These are phyloP conservation scores for Hirtodrosophila cameraria DNA, from an alignment of 2,888 invertebrate species.

Conservation along the genomic window DNA sequence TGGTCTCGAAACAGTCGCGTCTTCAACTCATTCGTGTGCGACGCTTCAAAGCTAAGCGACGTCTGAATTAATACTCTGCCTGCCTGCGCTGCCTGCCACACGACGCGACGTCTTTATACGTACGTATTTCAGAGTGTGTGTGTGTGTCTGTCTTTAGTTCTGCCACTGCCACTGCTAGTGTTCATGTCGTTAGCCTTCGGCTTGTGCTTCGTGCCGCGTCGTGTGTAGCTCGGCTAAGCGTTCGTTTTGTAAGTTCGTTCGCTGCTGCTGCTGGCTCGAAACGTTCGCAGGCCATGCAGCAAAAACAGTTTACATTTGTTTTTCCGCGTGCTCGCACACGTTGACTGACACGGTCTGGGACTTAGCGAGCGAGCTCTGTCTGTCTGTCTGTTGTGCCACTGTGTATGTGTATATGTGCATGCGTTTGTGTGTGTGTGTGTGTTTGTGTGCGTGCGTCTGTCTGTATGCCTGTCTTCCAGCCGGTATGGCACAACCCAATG, in stretches of 20 bases:
- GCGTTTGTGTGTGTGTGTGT: conserved; percentile 17
- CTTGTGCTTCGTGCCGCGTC: conserved; percentile 19
- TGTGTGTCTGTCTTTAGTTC: conserved; percentile 4
- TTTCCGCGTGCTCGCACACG: conserved; percentile 85
- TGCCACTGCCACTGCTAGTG: conserved; percentile 1
- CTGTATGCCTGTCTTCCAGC: conserved; percentile 7
- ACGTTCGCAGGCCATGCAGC: conserved; percentile 66
- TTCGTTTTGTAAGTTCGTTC: conserved; percentile 15
- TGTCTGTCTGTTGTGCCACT: conserved; percentile 39
- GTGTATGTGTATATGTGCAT: conserved; percentile 21
- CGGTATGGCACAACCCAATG: conserved; percentile 50
- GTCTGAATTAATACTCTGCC: conserved; percentile 58
- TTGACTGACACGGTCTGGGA: conserved; percentile 74
- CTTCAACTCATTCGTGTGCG: conserved; percentile 77
- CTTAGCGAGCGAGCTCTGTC: conserved; percentile 54
- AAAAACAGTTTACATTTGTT: conserved; percentile 85
- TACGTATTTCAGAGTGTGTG: conserved; percentile 25
- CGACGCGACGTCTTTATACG: conserved; percentile 23
- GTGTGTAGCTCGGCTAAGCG: conserved; percentile 14
- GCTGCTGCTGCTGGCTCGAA: conserved; percentile 43
- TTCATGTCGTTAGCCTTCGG: conserved; percentile 33
- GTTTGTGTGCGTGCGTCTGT: conserved; percentile 5
- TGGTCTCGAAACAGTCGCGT: conserved; percentile 41
- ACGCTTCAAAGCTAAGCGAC: conserved; percentile 77
- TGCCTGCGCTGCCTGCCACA: conserved; percentile 34